Evolutionary conservation across 2,888 invertebrate genomes (phyloP).

Genomic region (Ophraella communa): DNA sequence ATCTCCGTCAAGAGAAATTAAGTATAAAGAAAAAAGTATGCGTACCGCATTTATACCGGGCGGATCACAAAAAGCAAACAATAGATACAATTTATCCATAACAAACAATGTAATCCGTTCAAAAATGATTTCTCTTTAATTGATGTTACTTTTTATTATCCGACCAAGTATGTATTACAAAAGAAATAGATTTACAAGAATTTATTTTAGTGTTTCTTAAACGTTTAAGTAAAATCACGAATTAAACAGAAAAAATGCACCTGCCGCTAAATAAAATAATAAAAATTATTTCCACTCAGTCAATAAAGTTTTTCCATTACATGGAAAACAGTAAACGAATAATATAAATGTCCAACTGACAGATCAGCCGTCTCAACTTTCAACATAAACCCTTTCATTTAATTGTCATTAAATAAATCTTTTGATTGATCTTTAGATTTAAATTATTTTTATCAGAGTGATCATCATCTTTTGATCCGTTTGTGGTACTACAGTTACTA

Average conservation of each 20-base stretch:
- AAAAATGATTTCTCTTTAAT: too few species aligned
- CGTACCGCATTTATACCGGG: slow-evolving; percentile 5
- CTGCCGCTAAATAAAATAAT: slow-evolving; percentile 11
- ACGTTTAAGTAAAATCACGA: background rate
- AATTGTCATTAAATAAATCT: too few species aligned
- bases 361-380: background rate
- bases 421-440: too few species aligned
- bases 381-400: too few species aligned
- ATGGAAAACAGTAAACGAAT: slow-evolving; percentile 30
- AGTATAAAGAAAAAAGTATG: slow-evolving; percentile 29
- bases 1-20: slow-evolving; percentile 37
- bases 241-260: slow-evolving; percentile 14
- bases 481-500: too few species aligned
- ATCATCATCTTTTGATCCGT: too few species aligned
- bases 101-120: too few species aligned
- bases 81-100: too few species aligned
- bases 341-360: background rate
- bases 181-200: too few species aligned
- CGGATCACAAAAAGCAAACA: slow-evolving; percentile 4
- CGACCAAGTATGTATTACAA: background rate
- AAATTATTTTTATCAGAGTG: too few species aligned
- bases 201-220: too few species aligned
- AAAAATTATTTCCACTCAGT: slow-evolving; percentile 35
- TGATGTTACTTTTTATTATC: background rate
- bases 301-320: slow-evolving; percentile 39